phyloP scores from a whole-genome alignment of 2,797 vertebrate species.

The Aulostomus chinensis region DNA sequence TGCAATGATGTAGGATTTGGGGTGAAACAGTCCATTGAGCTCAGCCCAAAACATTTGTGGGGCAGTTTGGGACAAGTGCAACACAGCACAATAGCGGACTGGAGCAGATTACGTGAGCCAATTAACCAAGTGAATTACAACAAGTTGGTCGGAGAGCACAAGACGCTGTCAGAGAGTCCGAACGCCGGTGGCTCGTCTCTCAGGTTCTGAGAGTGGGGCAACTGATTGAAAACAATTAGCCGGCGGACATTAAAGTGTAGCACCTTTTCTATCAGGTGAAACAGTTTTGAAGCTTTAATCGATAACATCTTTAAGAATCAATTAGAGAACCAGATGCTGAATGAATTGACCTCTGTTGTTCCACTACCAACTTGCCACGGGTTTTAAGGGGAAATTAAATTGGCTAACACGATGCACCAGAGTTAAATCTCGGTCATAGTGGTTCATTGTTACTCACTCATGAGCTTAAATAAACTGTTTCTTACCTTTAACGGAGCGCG shows the following conservation, averaged over 20 bases:
- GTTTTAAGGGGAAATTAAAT: too few relatives aligned
- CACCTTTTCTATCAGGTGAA: too few relatives aligned
- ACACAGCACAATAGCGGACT: conserved; percentile 6
- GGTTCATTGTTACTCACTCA: conserved; percentile 52
- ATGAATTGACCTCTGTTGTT: too few relatives aligned
- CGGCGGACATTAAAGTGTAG: conserved; percentile 1
- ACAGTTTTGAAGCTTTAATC: too few relatives aligned
- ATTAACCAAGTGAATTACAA: conserved; percentile 30
- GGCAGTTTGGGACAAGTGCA: conserved; percentile 9
- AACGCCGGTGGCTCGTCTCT: conserved; percentile 11
- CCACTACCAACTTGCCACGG: too few relatives aligned
- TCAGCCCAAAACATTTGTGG: too few relatives aligned
- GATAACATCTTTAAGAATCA: too few relatives aligned
- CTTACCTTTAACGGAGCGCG: conserved; percentile 98
- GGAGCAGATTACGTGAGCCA: conserved; percentile 19
- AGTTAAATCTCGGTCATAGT: conserved; percentile 68
- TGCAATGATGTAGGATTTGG: not conserved
- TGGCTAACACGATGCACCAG: conserved; percentile 76
- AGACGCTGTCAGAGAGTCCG: conserved; percentile 22
- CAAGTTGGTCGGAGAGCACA: conserved; percentile 19
- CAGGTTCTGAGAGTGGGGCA: conserved; percentile 25
- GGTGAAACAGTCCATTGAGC: conserved; percentile 25
- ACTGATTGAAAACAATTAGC: conserved; percentile 40
- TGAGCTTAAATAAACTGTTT: conserved; percentile 22
- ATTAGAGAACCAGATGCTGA: too few relatives aligned